Base-by-base conservation (phyloP, 92 coral and sea anemone species). In the Paramuricea clavata region DNA sequence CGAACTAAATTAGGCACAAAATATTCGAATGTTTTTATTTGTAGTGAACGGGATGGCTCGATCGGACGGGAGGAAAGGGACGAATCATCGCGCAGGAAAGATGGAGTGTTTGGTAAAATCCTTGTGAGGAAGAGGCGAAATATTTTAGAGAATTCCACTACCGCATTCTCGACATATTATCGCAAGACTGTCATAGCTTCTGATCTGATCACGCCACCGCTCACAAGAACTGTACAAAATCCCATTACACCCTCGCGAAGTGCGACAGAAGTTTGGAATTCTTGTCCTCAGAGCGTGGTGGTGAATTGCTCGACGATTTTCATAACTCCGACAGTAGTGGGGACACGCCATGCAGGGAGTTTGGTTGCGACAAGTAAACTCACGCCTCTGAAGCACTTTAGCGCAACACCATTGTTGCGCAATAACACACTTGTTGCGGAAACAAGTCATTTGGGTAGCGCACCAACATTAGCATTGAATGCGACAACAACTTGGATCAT, bases 211-310 rank as follows among this genome's bases (percentile, higher is more conserved):
- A 65, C 72, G 35, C 17, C 70, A 62, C 70, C 34, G 35, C 32
- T 12, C 33, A 25, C 35, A 31, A 8, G 6, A 13, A 10, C 26
- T 54, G 11, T 9, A 2, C 62, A 19, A 54, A 54, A 13, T 13
- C 25, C 11, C 26, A 54, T 21, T 7, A 23, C 19, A 17, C 0
- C 62, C 5, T 54, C 62, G 17, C 62, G 62, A 54, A 54, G 8
- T 5, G 19, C 25, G 22, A 54, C 62, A 23, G 62, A 54, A 19
- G 25, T 54, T 21, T 73, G 2, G 16, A 32, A 42, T 30, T 49
- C 10, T n/a, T 79, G 72, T 19, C 84, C 84, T 26, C 52, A 43
- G 19, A 79, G 31, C 67, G 84, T 65, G n/a, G 73, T 79, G 32
- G 65, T 79, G 42, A 47, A 79, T 43, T 22, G 73, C 57, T 79